A percentile compares a stretch with the other conserved stretches of the same genome.
Conservation (phyloP, 2,888 invertebrate species). For the Plagodis dolabraria region DNA sequence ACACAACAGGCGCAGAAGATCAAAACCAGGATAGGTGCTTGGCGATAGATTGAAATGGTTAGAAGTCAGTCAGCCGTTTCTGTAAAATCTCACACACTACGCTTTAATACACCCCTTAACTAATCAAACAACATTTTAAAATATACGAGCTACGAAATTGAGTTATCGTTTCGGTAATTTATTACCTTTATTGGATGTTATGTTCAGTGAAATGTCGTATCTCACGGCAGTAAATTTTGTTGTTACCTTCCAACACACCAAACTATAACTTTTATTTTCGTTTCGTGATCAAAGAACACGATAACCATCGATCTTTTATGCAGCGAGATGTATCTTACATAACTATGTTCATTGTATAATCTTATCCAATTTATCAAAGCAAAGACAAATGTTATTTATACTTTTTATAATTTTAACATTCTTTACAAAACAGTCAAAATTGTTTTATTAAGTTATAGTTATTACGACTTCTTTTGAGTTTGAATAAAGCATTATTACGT, state of each 20-base stretch:
- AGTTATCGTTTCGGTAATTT: conserved; percentile 26
- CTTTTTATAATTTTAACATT: conserved; percentile 20
- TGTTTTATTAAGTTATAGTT: conserved; percentile 15
- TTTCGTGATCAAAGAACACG: conserved; percentile 35
- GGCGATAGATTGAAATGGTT: too few relatives aligned
- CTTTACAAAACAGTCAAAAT: conserved; percentile 17
- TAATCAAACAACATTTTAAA: conserved; percentile 1
- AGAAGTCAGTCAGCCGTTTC: not conserved
- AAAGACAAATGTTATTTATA: conserved; percentile 30
- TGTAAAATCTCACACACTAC: conserved; percentile 2
- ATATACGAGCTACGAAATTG: conserved; percentile 21
- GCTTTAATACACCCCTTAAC: not conserved
- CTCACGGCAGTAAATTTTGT: conserved; percentile 35
- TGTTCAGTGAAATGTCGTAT: conserved; percentile 34
- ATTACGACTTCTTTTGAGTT: conserved; percentile 15
- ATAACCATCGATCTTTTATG: conserved; percentile 34
- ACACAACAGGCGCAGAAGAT: too few relatives aligned
- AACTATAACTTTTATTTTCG: conserved; percentile 36
- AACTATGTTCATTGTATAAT: conserved; percentile 35
- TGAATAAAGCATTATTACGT: not conserved
- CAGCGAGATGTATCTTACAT: conserved; percentile 29
- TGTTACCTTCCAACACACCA: conserved; percentile 27
- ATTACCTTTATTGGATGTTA: conserved; percentile 37
- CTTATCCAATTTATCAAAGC: conserved; percentile 35
- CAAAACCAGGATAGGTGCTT: too few relatives aligned